Base-by-base conservation (phyloP, 1,140 invertebrate genomes). In the Drosophila prosaltans region DNA sequence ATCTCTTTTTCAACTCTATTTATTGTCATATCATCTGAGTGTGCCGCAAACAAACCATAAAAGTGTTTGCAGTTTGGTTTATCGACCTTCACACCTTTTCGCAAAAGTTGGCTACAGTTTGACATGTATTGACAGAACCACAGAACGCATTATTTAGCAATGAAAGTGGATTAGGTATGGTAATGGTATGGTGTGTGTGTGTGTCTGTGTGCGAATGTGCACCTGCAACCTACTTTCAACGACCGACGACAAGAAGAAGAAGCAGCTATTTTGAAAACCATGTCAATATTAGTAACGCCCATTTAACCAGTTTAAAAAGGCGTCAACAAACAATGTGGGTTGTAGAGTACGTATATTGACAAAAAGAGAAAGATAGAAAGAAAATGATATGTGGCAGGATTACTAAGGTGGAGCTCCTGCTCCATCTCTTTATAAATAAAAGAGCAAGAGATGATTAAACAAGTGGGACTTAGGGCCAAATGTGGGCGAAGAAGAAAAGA, bases 211-310 rank as follows among this genome's bases (percentile, higher is more conserved):
- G 8, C 26, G 21, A 24, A 48, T 69, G 51, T 72, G 59, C 36
- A 65, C 68, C 54, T 72, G 75, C 70, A 81, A 81, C 83, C 83
- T 79, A 81, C 82, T 85, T 86, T 79, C 77, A 45, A 51, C 48
- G 39, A 45, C 32, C 32, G 32, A 36, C 32, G 6, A 36, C 26
- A 59, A 65, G 8, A 54, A 57, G 51, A 65, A 26, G n/a, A 39
- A 43, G 30, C 26, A 45, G 41, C 24, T 28, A n/a, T 41, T 63
- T n/a, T 32, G 4, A 55, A 74, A 88, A 88, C 67, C 71, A 83
- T 88, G 83, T 88, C 83, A 88, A 80, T 80, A 88, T 80, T 78
- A 68, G 76, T 64, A 21, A 86, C 82, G 75, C 82, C 82, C 82
- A 88, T 82, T 86, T 86, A 86, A 88, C 69, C 80, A 80, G 83